Evolutionary conservation across 2,797 vertebrate genomes (phyloP).

Genomic region (Chelmon rostratus): DNA sequence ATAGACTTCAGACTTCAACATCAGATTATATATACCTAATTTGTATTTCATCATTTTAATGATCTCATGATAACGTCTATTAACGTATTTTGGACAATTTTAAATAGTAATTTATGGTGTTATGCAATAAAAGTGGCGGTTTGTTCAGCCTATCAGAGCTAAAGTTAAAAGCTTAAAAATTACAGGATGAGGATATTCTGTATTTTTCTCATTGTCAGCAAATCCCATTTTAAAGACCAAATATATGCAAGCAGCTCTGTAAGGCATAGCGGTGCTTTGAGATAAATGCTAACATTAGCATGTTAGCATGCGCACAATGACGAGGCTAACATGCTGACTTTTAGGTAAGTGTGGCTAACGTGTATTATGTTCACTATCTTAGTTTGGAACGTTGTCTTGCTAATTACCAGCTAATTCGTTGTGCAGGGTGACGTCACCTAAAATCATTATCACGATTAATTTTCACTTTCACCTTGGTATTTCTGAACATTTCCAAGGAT

Average conservation of each 20-base stretch:
- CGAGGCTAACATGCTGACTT: no score
- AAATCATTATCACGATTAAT: no score
- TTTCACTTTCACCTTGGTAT: no score
- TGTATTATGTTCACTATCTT: no score
- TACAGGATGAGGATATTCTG: not conserved
- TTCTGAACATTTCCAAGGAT: no score
- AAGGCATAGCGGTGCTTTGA: not conserved
- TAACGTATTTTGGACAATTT: not conserved
- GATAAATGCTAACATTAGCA: not conserved
- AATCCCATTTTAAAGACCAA: not conserved
- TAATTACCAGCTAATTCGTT: no score
- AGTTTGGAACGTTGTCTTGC: no score
- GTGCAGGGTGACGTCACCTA: no score
- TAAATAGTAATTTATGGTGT: not conserved
- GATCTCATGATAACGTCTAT: not conserved
- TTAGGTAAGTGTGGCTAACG: no score
- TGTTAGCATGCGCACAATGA: no score
- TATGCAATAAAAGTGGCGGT: not conserved
- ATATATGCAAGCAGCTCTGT: not conserved
- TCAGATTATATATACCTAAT: not conserved
- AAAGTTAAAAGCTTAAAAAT: conserved; percentile 6
- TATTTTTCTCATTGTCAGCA: not conserved
- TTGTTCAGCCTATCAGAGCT: not conserved
- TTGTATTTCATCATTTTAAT: not conserved
- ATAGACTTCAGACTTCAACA: not conserved